These are phyloP conservation scores for Drosophila borealis DNA, from an alignment of 2,888 invertebrate genomes.

Conservation along the genomic window DNA sequence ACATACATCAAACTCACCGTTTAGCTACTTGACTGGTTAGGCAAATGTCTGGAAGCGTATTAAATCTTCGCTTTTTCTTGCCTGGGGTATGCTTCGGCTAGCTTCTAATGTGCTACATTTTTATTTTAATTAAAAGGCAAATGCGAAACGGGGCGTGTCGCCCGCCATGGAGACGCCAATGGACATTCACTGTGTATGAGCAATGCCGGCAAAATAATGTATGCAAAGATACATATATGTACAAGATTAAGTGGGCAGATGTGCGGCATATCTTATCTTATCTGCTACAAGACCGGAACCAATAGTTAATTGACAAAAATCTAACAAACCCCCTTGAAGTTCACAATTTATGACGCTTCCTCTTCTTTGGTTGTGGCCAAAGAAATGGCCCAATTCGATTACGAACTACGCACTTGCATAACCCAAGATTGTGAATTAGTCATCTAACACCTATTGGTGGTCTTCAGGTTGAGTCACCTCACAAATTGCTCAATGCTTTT, in stretches of 20 bases:
- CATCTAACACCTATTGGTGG: slow-evolving; percentile 46
- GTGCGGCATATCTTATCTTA: slow-evolving; percentile 47
- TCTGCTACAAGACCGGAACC: slow-evolving; percentile 31
- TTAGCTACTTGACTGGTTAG: too few relatives aligned
- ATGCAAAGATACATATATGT: not conserved
- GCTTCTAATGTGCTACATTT: slow-evolving; percentile 44
- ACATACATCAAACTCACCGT: too few relatives aligned
- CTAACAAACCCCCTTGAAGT: not conserved
- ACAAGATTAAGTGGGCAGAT: slow-evolving; percentile 3
- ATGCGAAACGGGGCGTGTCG: slow-evolving; percentile 59
- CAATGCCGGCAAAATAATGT: slow-evolving; percentile 16
- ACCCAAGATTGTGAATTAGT: not conserved
- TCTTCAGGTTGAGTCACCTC: slow-evolving; percentile 42
- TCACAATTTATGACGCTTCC: not conserved
- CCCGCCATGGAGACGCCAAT: slow-evolving; percentile 18
- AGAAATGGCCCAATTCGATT: not conserved
- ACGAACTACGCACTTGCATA: slow-evolving; percentile 1
- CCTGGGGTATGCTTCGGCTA: slow-evolving; percentile 30
- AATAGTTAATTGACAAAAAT: slow-evolving; percentile 8
- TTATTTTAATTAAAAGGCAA: slow-evolving; percentile 66
- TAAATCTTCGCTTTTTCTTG: not conserved
- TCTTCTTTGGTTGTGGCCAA: not conserved
- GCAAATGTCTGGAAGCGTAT: too few relatives aligned
- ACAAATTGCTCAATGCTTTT: slow-evolving; percentile 5
- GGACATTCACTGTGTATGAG: slow-evolving; percentile 42